Base-by-base conservation (phyloP, 2,888 invertebrate genomes). In the Melolontha melolontha region DNA sequence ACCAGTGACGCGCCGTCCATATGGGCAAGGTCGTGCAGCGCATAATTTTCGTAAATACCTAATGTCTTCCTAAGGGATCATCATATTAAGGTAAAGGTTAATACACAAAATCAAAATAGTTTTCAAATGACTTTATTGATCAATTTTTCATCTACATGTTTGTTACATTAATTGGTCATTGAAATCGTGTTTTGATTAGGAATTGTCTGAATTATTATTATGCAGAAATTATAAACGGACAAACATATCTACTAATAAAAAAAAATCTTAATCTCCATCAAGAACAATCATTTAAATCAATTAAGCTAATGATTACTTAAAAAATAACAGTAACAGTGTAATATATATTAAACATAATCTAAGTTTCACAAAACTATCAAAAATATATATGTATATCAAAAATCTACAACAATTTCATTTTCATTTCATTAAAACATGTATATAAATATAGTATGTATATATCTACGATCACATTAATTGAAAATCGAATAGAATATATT, bases 301-400 rank as follows among this genome's bases (percentile, higher is more conserved):
- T 34, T n/a, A 14, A n/a, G 34, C 59, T 27, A 27, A 44, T 2
- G 7, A 34, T 34, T 1, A 34, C 10, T 34, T 34, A 34, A 10
- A 44, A 59, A 59, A 44, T 34, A 27, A 44, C 14, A 59, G 14
- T 10, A 34, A 34, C 27, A 6, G 27, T 17, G 27, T 16, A 64
- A 51, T 29, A 64, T 50, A 14, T 50, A 50, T 29, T 29, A 51
- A 64, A 39, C 14, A 40, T 27, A 51, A 29, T 41, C 41, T 51
- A 39, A 34, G 49, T 41, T 16, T 29, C 12, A 7, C 22, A 50
- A 51, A 64, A 64, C 16, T 52, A 64, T 52, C 51, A 64, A 64
- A 62, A 62, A 62, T 62, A 62, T 22, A 22, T 49, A 47, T 14
- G 8, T 11, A 49, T 49, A 64, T 51, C 50, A 52, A 64, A 64